Conservation (phyloP, 1,140 invertebrate species). For the Formica selysi region DNA sequence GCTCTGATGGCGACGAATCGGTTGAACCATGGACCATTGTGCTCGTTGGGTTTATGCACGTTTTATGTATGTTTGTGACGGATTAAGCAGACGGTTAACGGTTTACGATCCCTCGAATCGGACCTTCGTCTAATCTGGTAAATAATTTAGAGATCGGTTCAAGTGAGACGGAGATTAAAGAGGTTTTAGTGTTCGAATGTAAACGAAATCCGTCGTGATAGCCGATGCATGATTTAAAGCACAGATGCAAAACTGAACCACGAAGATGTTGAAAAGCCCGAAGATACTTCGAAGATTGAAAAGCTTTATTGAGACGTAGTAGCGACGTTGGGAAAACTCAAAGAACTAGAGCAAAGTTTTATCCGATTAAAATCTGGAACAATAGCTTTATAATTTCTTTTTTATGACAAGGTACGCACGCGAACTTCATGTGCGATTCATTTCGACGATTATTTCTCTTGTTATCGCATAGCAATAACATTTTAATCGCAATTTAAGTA, state of each 20-base stretch:
- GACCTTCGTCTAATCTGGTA: conserved; percentile 26
- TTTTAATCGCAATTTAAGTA: neutral
- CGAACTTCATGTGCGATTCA: neutral
- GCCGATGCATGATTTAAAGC: conserved; percentile 47
- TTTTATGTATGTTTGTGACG: conserved; percentile 37
- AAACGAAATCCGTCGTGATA: conserved; percentile 52
- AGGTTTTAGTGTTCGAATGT: conserved; percentile 26
- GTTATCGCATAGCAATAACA: neutral
- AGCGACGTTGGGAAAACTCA: neutral
- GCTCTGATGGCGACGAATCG: neutral
- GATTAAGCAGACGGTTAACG: conserved; percentile 60
- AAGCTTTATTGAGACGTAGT: conserved; percentile 1
- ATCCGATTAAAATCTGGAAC: conserved; percentile 1
- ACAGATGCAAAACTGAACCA: neutral
- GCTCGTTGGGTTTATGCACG: conserved; percentile 13
- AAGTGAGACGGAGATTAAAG: conserved; percentile 40
- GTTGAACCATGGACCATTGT: neutral
- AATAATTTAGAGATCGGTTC: conserved; percentile 61
- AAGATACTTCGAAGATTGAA: neutral
- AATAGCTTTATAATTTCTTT: neutral
- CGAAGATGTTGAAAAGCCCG: neutral
- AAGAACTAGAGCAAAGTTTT: conserved; percentile 8
- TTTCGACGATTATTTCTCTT: neutral
- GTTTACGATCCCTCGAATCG: conserved; percentile 56
- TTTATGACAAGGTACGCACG: neutral